These are phyloP conservation scores for Chaetoderma sp. DNA, from an alignment of 2,888 invertebrate genomes.

Conservation along the genomic window DNA sequence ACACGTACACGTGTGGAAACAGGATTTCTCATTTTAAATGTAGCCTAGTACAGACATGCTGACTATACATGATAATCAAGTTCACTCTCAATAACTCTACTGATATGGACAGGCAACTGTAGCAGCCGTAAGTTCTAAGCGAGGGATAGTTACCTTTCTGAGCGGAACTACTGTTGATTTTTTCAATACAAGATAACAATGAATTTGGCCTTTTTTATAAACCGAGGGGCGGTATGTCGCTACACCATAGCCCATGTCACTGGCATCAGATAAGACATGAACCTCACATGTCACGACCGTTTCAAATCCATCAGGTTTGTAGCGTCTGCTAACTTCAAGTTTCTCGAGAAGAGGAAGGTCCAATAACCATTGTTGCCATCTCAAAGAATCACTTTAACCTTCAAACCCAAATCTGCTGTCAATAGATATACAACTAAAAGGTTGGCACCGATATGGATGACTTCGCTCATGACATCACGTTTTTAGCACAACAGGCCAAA, in stretches of 20 bases:
- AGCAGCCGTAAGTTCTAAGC: slow-evolving; percentile 34
- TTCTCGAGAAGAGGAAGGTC: slow-evolving; percentile 14
- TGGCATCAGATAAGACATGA: slow-evolving; percentile 36
- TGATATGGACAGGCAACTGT: slow-evolving; percentile 16
- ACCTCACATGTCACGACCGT: slow-evolving; percentile 9
- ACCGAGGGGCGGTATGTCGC: slow-evolving; percentile 27
- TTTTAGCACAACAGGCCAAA: no score
- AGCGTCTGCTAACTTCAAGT: slow-evolving; percentile 30
- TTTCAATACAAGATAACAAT: slow-evolving; percentile 33
- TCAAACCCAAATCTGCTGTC: no score
- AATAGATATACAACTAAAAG: no score
- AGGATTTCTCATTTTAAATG: slow-evolving; percentile 13
- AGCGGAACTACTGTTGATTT: slow-evolving; percentile 31
- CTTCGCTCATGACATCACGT: no score
- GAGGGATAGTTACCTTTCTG: slow-evolving; percentile 23
- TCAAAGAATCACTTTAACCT: background rate
- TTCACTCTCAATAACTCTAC: slow-evolving; percentile 7
- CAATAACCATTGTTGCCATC: slow-evolving; percentile 19
- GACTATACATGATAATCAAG: slow-evolving; percentile 18
- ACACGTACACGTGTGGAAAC: slow-evolving; percentile 37
- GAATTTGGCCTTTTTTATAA: slow-evolving; percentile 11
- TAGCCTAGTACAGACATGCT: slow-evolving; percentile 25
- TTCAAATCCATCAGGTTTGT: slow-evolving; percentile 30
- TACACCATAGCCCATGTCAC: slow-evolving; percentile 29
- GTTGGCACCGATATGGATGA: no score